Base-by-base conservation (phyloP, 2,888 invertebrate genomes). In the Gortyna flavago region DNA sequence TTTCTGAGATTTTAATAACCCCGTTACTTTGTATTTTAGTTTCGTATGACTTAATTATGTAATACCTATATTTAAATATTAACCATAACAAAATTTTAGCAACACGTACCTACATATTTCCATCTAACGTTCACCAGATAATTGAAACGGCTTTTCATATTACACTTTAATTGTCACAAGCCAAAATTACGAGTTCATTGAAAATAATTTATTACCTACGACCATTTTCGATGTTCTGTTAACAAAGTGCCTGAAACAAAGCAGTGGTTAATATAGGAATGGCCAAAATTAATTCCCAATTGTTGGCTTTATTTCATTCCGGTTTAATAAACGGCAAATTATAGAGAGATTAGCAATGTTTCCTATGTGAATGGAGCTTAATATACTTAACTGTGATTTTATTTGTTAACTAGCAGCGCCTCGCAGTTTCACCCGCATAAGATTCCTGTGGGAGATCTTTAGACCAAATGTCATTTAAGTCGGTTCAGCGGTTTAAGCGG, bases 181-280 rank as follows among this genome's bases (percentile, higher is more conserved):
- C 16, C 62, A 57, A 81, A 75, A 77, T 77, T 65, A 66, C 41
- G n/a, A 61, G 72, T 79, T 65, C 67, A 75, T 74, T 80, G 71
- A 69, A 62, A 72, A 84, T 86, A 64, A 86, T 80, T 80, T 80
- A 86, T 73, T 68, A n/a, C n/a, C n/a, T n/a, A 76, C 67, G 59
- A 51, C 68, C 73, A 84, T 80, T 87, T 72, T 72, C 77, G 35
- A 61, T 75, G 70, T 70, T 59, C 66, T 35, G n/a, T 57, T 67
- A 80, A 71, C 71, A 62, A 80, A 80, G n/a, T 59, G 51, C 68
- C 54, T 32, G 38, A 77, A 75, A 83, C 62, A 85, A 72, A 70
- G 82, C 86, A 38, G 11, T 66, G 48, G 13, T 59, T 69, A 21
- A 54, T 44, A 82, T 38, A 74, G 72, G 21, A 59, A 76, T 75